Conservation (phyloP, 2,888 invertebrate genomes). For the Dicranocentrus wangi region DNA sequence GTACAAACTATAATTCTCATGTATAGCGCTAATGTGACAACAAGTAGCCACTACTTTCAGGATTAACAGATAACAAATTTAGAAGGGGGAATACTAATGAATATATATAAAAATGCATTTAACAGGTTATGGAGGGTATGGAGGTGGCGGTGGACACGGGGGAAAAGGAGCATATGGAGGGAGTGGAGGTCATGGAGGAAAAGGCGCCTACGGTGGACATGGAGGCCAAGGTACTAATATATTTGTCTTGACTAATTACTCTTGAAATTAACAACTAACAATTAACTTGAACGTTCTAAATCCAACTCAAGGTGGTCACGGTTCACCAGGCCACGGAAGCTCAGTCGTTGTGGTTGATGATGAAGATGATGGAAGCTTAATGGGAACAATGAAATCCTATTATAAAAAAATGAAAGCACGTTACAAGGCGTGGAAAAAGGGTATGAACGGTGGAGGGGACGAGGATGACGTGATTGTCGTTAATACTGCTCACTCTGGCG, state of each 20-base stretch:
- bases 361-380: conserved; percentile 44
- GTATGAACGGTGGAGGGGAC: conserved; percentile 31
- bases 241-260: too few species aligned
- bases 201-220: conserved; percentile 11
- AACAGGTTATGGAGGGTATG: conserved; percentile 2
- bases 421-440: conserved; percentile 58
- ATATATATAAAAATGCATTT: too few species aligned
- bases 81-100: too few species aligned
- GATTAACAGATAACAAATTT: too few species aligned
- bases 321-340: conserved; percentile 10
- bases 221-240: too few species aligned
- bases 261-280: too few species aligned
- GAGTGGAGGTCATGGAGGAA: conserved; percentile 16
- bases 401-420: conserved; percentile 55
- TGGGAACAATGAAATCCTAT: conserved; percentile 60
- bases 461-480: conserved; percentile 35
- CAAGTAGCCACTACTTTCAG: too few species aligned
- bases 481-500: background rate
- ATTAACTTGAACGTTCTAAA: too few species aligned
- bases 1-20: too few species aligned
- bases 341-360: conserved; percentile 45
- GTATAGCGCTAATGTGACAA: too few species aligned
- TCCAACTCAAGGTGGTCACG: conserved; percentile 25
- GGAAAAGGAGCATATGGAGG: conserved; percentile 16
- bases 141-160: conserved; percentile 1